Conservation (phyloP, 2,113 vertebrate genomes). For the Dendrocopos noguchii region DNA sequence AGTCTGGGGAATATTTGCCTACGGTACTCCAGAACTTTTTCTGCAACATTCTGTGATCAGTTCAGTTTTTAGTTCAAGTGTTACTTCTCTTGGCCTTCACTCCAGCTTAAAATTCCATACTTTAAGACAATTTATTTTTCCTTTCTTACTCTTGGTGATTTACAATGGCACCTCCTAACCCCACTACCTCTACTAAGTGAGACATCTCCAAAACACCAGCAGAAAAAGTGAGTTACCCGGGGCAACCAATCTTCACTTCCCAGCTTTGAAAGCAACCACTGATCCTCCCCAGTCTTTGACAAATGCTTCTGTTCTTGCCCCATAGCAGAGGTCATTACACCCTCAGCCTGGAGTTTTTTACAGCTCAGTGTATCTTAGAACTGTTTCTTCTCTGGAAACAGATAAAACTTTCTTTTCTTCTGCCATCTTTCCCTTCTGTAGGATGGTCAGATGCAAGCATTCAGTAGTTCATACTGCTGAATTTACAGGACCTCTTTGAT, state of each 20-base stretch:
- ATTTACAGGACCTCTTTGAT: background rate
- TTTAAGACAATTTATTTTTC: background rate
- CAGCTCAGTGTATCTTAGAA: background rate
- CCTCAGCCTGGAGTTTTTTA: background rate
- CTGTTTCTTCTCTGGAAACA: background rate
- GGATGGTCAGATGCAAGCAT: background rate
- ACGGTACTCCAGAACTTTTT: background rate
- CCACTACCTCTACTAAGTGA: background rate
- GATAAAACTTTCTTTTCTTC: background rate
- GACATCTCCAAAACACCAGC: background rate
- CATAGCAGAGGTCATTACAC: background rate
- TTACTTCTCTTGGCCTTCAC: background rate
- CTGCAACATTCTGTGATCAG: background rate
- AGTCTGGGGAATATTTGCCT: background rate
- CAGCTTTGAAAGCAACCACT: background rate
- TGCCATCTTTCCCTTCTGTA: background rate
- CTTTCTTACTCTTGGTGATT: background rate
- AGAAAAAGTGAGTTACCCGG: background rate
- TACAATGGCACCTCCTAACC: background rate
- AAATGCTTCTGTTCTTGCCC: background rate
- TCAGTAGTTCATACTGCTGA: background rate
- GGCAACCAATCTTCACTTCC: background rate
- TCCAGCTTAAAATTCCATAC: background rate
- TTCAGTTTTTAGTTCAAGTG: background rate
- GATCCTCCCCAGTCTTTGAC: background rate